Base-by-base conservation (phyloP, 2,888 invertebrate genomes). In the Caenorhabditis uteleia region DNA sequence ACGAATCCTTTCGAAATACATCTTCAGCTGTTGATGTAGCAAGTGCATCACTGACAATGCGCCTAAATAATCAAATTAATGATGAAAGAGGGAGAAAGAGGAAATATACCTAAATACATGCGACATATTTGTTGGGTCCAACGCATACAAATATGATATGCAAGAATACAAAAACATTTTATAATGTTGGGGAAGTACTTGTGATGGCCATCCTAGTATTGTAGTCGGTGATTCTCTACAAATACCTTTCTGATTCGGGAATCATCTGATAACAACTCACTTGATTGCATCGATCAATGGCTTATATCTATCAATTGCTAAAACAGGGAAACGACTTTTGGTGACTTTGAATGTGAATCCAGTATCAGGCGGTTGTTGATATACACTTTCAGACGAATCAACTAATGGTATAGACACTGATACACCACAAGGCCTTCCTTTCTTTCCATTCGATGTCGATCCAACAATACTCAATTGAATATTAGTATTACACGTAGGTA, bases 1-100 rank as follows among this genome's bases (percentile, higher is more conserved):
- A 34, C 2, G 71, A 71, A 31, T 71, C 71, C 33, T 68, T 68
- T 18, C 71, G 65, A 18, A 71, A 60, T 21, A 68, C 59, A 42
- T 55, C 65, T 59, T 68, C 65, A 10, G 61, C 33, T 4, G 61
- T 55, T 2, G 68, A 58, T n/a, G 49, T 47, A 2, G 33, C 27
- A 20, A 67, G 38, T 16, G 51, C 57, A 27, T 67, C 57, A 12
- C 18, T 16, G 18, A 62, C 42, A 21, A 67, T 33, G 26, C 25
- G 25, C 39, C 65, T 59, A 38, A 2, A 55, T 38, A 29, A 40
- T 18, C 12, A 27, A 25, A 12, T 6, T 14, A 16, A 23, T 23
- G 1, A 5, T 25, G 12, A 23, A 42, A 42, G 42, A 42, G 6
- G 10, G 23, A 42, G 20, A 42, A 42, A 23, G n/a, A 36, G 21